These are phyloP conservation scores for Psilopogon haemacephalus DNA, from an alignment of 2,113 vertebrate genomes.

Conservation along the genomic window DNA sequence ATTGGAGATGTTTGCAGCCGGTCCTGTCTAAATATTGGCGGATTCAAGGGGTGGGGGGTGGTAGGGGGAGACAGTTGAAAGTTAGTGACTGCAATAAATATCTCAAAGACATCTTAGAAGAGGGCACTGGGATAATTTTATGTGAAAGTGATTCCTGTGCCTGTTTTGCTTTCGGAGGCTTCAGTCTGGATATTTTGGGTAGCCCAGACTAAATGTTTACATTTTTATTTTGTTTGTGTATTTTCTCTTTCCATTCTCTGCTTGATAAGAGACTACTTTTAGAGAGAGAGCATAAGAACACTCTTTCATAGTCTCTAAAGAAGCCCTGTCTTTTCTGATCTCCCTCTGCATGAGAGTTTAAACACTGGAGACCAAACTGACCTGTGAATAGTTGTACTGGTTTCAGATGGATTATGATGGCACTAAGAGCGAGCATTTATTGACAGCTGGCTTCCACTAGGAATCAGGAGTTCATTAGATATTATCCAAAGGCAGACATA, in stretches of 20 bases:
- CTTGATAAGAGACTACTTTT: slow-evolving; percentile 29
- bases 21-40: slow-evolving; percentile 30
- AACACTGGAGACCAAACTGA: background rate
- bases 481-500: background rate
- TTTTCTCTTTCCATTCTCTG: background rate
- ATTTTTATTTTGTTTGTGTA: slow-evolving; percentile 45
- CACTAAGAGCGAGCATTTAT: background rate
- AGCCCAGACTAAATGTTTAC: slow-evolving; percentile 4
- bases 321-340: background rate
- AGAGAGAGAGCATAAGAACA: background rate
- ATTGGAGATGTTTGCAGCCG: slow-evolving; percentile 25
- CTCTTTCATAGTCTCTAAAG: background rate
- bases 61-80: too few relatives aligned
- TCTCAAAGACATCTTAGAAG: slow-evolving; percentile 11
- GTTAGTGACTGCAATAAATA: slow-evolving; percentile 71
- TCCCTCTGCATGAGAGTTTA: background rate
- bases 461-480: background rate
- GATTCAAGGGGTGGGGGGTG: slow-evolving; percentile 27
- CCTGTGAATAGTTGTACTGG: background rate
- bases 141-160: slow-evolving; percentile 47
- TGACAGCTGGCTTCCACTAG: background rate
- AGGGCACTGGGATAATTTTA: slow-evolving; percentile 35
- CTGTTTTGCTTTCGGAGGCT: slow-evolving; percentile 14
- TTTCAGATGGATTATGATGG: background rate
- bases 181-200: slow-evolving; percentile 26